Conservation (phyloP, 1,140 invertebrate species). For the Belonocnema kinseyi region DNA sequence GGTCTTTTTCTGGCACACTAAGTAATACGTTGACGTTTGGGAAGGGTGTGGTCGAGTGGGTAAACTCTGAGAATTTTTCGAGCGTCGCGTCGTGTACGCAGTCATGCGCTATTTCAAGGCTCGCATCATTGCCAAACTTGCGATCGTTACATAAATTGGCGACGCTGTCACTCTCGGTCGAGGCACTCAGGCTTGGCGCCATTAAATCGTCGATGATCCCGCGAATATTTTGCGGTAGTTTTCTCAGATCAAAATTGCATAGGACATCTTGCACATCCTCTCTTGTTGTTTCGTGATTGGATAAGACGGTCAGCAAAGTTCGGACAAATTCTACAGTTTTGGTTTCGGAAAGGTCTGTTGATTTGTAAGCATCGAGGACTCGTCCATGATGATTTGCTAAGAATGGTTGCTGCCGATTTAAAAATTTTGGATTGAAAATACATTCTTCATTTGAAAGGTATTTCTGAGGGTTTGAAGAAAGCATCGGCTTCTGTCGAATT, state of each 20-base stretch:
- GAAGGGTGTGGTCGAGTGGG: slow-evolving; percentile 1
- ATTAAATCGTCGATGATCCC: slow-evolving; percentile 48
- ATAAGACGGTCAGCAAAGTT: slow-evolving; percentile 44
- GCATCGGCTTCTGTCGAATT: slow-evolving; percentile 9
- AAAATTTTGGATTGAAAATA: background rate
- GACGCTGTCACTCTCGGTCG: slow-evolving; percentile 39
- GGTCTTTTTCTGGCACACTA: slow-evolving; percentile 10
- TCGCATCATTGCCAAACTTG: slow-evolving; percentile 55
- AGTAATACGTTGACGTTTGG: background rate
- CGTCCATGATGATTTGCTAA: slow-evolving; percentile 29
- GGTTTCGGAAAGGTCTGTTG: slow-evolving; percentile 3
- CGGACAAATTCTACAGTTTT: slow-evolving; percentile 37
- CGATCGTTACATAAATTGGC: slow-evolving; percentile 49
- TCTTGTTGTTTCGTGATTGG: slow-evolving; percentile 39
- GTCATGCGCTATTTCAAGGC: slow-evolving; percentile 59
- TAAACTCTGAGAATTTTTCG: slow-evolving; percentile 40
- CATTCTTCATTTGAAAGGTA: background rate
- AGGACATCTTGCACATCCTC: slow-evolving; percentile 48
- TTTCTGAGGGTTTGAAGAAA: background rate
- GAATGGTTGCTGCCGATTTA: background rate
- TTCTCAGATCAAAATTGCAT: slow-evolving; percentile 46
- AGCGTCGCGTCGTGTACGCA: slow-evolving; percentile 34
- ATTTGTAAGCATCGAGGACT: slow-evolving; percentile 15
- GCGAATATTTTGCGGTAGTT: slow-evolving; percentile 49
- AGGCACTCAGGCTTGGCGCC: slow-evolving; percentile 35